Evolutionary conservation across 92 coral and sea anemone genomes (phyloP).

Genomic region (Bergia puertoricense): DNA sequence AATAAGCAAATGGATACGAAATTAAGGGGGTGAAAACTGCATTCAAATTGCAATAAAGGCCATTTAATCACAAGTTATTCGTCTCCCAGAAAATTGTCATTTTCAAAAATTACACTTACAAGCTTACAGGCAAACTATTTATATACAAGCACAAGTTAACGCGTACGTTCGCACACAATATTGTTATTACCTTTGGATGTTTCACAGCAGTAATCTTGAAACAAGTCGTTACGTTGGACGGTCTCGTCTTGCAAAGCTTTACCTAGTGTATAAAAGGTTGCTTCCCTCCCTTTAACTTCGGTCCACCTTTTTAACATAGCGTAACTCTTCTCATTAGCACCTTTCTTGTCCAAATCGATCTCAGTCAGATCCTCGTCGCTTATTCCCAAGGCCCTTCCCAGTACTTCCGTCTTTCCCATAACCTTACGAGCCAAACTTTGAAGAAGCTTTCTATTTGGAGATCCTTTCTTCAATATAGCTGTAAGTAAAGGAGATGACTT

Average conservation of each 20-base stretch:
- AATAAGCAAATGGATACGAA: too few species aligned
- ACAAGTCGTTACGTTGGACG: constrained; percentile 50
- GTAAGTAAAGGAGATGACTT: too few species aligned
- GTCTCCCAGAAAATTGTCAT: too few species aligned
- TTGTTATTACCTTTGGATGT: not conserved
- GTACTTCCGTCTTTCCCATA: too few species aligned
- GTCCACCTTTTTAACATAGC: constrained; percentile 65
- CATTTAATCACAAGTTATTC: too few species aligned
- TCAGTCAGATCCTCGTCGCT: constrained; percentile 43
- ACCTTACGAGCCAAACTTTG: too few species aligned
- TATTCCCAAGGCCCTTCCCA: constrained; percentile 33
- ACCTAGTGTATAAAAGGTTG: constrained; percentile 54
- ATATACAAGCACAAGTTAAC: not conserved
- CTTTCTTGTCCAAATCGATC: constrained; percentile 39
- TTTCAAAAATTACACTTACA: too few species aligned
- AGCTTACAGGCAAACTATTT: not conserved
- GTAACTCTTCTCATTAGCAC: constrained; percentile 48
- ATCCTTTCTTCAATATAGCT: too few species aligned
- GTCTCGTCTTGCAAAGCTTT: constrained; percentile 47
- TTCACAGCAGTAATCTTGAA: constrained; percentile 48
- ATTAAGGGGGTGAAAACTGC: too few species aligned
- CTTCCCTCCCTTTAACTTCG: constrained; percentile 45
- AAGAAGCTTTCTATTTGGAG: too few species aligned
- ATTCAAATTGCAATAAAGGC: too few species aligned
- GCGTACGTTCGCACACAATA: not conserved